These are phyloP conservation scores for Thymelicus sylvestris DNA, from an alignment of 2,888 invertebrate genomes.

Conservation along the genomic window DNA sequence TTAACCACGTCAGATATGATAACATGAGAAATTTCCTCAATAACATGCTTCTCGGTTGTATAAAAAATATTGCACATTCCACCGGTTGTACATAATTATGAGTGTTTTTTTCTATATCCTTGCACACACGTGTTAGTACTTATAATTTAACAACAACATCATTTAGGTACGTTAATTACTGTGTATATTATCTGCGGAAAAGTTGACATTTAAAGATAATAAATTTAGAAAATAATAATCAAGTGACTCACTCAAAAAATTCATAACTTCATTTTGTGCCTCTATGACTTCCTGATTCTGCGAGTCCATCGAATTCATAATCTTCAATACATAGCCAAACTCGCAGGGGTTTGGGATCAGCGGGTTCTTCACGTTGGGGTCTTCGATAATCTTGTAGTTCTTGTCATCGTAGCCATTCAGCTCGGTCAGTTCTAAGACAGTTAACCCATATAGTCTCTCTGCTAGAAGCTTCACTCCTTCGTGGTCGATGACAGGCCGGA, in stretches of 20 bases:
- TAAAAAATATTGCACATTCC: no score
- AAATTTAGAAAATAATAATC: no score
- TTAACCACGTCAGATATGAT: no score
- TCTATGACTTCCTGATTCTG: conserved; percentile 87
- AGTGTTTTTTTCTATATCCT: no score
- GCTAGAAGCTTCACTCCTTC: conserved; percentile 82
- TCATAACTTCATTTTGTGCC: conserved; percentile 90
- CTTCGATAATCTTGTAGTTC: conserved; percentile 88
- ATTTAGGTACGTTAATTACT: no score
- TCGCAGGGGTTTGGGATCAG: conserved; percentile 81
- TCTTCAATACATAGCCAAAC: conserved; percentile 91
- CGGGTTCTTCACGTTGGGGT: conserved; percentile 85
- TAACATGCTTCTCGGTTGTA: no score
- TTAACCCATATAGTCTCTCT: conserved; percentile 86
- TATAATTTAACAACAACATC: no score
- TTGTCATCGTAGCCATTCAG: conserved; percentile 92
- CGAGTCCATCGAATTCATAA: conserved; percentile 93
- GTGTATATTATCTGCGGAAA: no score
- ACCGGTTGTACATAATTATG: no score
- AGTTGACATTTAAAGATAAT: no score
- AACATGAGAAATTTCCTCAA: no score
- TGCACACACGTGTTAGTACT: no score
- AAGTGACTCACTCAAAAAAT: conserved; percentile 86
- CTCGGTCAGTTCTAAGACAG: conserved; percentile 82
- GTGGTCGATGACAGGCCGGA: conserved; percentile 83